Evolutionary conservation across 37 sponge, comb jelly and placozoan genomes (phyloP).

Genomic region (Theonella swinhoei): DNA sequence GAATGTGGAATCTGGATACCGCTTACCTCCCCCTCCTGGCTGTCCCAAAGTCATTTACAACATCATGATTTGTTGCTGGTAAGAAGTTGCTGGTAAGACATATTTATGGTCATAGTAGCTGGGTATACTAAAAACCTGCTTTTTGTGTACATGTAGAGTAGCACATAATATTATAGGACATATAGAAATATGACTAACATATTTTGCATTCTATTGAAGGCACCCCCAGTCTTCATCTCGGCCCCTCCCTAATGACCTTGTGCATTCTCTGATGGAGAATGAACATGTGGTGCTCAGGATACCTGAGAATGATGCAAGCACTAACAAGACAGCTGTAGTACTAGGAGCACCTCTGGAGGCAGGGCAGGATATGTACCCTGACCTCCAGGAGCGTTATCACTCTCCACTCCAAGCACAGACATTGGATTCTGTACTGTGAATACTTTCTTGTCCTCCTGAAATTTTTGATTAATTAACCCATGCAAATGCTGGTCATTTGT

Average conservation of each 20-base stretch:
- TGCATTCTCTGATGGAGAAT: not conserved
- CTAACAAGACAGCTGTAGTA: not conserved
- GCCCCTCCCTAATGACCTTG: not conserved
- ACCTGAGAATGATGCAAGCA: not conserved
- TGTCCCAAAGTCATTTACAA: slow-evolving; percentile 38
- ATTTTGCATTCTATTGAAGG: slow-evolving; percentile 11
- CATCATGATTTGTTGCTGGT: slow-evolving; percentile 52
- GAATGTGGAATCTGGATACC: slow-evolving; percentile 4
- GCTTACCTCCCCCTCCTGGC: slow-evolving; percentile 53
- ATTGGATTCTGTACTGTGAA: too few species aligned
- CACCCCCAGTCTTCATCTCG: not conserved
- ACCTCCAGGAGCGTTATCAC: not conserved
- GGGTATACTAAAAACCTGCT: too few species aligned
- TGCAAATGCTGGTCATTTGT: too few species aligned
- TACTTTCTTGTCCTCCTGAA: too few species aligned
- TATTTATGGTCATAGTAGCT: too few species aligned
- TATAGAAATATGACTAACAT: too few species aligned
- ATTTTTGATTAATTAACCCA: too few species aligned
- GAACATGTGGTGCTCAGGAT: not conserved
- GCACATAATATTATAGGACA: too few species aligned
- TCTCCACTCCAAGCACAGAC: too few species aligned
- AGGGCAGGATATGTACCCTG: not conserved
- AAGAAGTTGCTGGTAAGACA: too few species aligned
- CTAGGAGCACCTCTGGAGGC: not conserved
- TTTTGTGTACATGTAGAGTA: too few species aligned